These are phyloP conservation scores for Nematopogon swammerdamellus DNA, from an alignment of 2,888 invertebrate genomes.

Conservation along the genomic window DNA sequence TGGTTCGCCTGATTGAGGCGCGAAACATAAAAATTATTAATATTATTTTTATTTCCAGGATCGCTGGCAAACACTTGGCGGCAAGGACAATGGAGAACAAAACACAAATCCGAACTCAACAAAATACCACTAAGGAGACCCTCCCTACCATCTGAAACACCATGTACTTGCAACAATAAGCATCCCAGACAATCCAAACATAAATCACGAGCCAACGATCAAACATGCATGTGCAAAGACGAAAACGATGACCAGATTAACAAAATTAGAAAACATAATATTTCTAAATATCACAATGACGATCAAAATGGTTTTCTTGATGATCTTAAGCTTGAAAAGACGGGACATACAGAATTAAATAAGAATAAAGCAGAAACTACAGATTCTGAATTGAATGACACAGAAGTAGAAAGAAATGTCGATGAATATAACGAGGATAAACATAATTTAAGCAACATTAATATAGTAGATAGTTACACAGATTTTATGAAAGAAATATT, in stretches of 20 bases:
- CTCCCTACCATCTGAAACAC: conserved; percentile 13
- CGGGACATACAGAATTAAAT: no score
- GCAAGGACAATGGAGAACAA: conserved; percentile 65
- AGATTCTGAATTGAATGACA: no score
- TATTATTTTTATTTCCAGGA: conserved; percentile 29
- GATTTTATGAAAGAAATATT: background rate
- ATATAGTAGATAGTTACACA: background rate
- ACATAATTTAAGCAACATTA: background rate
- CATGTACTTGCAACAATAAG: conserved; percentile 20
- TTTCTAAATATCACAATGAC: background rate
- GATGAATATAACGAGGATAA: no score
- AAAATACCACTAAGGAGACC: conserved; percentile 27
- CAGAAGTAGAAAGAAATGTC: no score
- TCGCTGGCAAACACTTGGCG: conserved; percentile 81
- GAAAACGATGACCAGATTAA: background rate
- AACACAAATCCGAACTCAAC: conserved; percentile 31
- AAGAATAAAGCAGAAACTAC: no score
- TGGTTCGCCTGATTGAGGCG: no score
- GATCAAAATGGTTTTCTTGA: no score
- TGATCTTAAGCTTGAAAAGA: no score
- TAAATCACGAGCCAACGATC: background rate
- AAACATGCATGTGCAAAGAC: conserved; percentile 3
- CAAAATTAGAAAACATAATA: background rate
- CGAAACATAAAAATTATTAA: no score
- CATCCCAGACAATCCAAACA: conserved; percentile 1